These are phyloP conservation scores for Haemorhous mexicanus DNA, from an alignment of 2,113 vertebrate genomes.

Conservation along the genomic window DNA sequence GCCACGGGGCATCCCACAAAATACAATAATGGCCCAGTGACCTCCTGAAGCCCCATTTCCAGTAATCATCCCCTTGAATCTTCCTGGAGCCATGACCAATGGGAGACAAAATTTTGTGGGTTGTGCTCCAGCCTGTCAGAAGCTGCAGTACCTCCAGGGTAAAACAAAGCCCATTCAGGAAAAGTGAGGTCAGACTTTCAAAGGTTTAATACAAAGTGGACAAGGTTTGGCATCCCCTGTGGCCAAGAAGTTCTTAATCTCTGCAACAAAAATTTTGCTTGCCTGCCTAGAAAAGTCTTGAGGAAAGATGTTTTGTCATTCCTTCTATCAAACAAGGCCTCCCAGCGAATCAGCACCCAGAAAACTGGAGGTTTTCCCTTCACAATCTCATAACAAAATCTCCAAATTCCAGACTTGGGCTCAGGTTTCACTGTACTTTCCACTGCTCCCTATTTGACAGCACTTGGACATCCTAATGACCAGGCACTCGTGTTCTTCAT, in stretches of 20 bases:
- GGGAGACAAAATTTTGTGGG: fast-evolving
- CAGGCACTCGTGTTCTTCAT: background rate
- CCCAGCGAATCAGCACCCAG: background rate
- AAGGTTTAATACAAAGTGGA: background rate
- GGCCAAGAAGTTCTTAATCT: background rate
- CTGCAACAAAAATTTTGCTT: background rate
- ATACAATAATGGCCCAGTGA: no score
- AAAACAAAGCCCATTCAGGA: background rate
- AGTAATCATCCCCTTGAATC: background rate
- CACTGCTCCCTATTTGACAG: background rate
- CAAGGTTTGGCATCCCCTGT: background rate
- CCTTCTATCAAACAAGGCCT: background rate
- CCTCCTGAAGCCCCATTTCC: background rate
- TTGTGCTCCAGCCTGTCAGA: background rate
- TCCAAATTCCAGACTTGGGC: background rate
- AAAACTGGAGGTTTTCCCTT: background rate
- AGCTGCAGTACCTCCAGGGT: background rate
- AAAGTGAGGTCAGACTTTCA: background rate
- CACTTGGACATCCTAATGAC: background rate
- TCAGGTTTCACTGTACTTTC: background rate
- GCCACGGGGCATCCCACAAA: no score
- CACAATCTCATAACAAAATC: background rate
- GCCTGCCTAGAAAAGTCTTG: background rate
- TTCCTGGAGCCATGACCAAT: background rate
- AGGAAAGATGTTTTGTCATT: background rate